phyloP scores from a whole-genome alignment of 2,113 vertebrate genomes.

The Chamaea fasciata region DNA sequence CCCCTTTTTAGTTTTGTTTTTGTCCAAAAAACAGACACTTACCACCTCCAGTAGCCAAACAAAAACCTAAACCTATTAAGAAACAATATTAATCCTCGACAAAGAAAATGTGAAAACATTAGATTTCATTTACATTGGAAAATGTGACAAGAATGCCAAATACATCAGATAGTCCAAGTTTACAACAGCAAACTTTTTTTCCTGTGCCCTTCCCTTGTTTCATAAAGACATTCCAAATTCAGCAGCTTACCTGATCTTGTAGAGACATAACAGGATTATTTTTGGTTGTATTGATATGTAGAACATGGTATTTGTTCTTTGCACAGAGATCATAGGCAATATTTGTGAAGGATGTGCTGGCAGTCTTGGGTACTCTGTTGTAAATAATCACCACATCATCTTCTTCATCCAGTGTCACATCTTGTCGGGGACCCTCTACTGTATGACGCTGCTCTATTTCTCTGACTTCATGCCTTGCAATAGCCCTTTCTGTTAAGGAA shows the following conservation, averaged over 20 bases:
- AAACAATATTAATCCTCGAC: not conserved
- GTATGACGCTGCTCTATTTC: constrained; percentile 90
- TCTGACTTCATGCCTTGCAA: constrained; percentile 88
- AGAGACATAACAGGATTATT: constrained; percentile 99
- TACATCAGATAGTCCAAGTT: not conserved
- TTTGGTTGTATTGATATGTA: constrained; percentile 99
- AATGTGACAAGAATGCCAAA: not conserved
- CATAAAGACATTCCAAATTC: not conserved
- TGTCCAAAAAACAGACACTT: not conserved
- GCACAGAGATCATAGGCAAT: constrained; percentile 84
- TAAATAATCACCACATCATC: constrained; percentile 91
- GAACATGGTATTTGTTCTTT: constrained; percentile 94
- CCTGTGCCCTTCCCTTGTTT: not conserved
- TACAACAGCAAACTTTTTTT: not conserved
- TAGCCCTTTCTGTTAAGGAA: constrained; percentile 82
- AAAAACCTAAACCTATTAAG: not conserved
- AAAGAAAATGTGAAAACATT: not conserved
- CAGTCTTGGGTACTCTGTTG: constrained; percentile 97
- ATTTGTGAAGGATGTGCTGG: constrained; percentile 99
- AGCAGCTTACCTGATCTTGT: constrained; percentile 90
- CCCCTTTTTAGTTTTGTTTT: not conserved
- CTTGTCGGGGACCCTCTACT: constrained; percentile 74
- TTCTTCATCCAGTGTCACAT: constrained; percentile 67
- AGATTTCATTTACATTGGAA: not conserved
- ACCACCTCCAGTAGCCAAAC: not conserved